Percentiles rank a stretch among this genome's conserved stretches.
Conservation (phyloP, 2,113 vertebrate species). For the Semnopithecus entellus region DNA sequence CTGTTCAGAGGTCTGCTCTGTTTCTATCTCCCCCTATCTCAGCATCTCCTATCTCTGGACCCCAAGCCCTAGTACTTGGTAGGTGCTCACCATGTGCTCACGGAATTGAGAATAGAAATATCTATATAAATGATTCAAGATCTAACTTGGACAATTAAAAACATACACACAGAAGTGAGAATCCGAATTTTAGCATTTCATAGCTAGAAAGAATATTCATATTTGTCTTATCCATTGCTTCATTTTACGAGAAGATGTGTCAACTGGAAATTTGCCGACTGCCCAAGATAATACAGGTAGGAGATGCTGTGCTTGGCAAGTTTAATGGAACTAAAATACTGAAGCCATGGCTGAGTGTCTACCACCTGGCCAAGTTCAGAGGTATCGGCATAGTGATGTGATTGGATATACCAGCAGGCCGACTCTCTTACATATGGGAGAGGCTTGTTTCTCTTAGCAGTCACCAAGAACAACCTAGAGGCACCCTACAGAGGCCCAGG, state of each 20-base stretch:
- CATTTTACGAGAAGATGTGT: background rate
- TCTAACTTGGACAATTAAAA: background rate
- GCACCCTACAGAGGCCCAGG: background rate
- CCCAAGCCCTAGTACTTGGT: background rate
- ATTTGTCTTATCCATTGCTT: background rate
- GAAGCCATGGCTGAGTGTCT: background rate
- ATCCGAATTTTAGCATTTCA: background rate
- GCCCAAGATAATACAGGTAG: background rate
- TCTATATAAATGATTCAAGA: background rate
- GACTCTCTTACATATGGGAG: background rate
- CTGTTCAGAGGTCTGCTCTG: background rate
- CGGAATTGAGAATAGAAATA: background rate
- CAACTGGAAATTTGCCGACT: background rate
- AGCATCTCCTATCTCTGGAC: background rate
- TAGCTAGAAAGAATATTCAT: background rate
- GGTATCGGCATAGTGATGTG: fast-evolving
- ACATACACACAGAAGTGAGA: background rate
- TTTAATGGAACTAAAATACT: background rate
- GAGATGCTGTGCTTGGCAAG: background rate
- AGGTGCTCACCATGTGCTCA: background rate
- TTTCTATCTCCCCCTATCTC: background rate
- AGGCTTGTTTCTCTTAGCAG: background rate
- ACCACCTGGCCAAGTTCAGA: background rate
- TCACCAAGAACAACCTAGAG: no score
- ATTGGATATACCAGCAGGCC: fast-evolving